A percentile compares a stretch with the other conserved stretches of the same genome.
Evolutionary conservation across 2,888 invertebrate genomes (phyloP).

Genomic region (Athetis lepigone): DNA sequence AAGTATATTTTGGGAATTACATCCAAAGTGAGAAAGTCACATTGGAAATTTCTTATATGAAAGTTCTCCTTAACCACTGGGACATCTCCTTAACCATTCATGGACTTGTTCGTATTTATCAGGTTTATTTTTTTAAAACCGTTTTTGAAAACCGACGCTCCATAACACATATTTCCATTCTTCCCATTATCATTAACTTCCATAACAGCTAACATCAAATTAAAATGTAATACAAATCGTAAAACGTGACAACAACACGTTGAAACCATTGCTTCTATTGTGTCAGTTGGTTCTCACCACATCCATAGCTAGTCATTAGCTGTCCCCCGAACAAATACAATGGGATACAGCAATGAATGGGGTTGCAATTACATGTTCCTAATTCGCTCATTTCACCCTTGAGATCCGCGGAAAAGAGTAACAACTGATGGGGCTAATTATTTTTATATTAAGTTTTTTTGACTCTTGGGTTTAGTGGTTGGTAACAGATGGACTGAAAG

Average conservation of each 20-base stretch:
- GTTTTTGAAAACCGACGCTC: not conserved
- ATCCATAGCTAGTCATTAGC: conserved; percentile 64
- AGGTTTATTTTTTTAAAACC: not conserved
- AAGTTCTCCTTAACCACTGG: too few relatives aligned
- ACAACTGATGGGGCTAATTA: conserved; percentile 35
- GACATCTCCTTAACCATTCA: too few relatives aligned
- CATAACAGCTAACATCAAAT: conserved; percentile 55
- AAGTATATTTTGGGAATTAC: too few relatives aligned
- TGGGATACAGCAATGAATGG: conserved; percentile 57
- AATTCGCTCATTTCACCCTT: conserved; percentile 64
- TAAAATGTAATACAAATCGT: conserved; percentile 73
- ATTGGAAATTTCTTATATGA: too few relatives aligned
- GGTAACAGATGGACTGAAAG: not conserved
- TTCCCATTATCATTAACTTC: not conserved
- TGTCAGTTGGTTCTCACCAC: conserved; percentile 68
- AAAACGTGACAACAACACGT: conserved; percentile 68
- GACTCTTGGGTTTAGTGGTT: not conserved
- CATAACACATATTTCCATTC: too few relatives aligned
- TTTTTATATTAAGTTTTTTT: conserved; percentile 28
- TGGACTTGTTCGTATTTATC: too few relatives aligned
- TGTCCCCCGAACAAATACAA: conserved; percentile 55
- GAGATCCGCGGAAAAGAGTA: conserved; percentile 37
- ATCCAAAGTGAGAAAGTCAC: too few relatives aligned
- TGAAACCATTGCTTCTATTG: conserved; percentile 64
- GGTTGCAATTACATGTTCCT: conserved; percentile 64